Conservation (phyloP, 2,113 vertebrate species). For the Lampris incognitus region DNA sequence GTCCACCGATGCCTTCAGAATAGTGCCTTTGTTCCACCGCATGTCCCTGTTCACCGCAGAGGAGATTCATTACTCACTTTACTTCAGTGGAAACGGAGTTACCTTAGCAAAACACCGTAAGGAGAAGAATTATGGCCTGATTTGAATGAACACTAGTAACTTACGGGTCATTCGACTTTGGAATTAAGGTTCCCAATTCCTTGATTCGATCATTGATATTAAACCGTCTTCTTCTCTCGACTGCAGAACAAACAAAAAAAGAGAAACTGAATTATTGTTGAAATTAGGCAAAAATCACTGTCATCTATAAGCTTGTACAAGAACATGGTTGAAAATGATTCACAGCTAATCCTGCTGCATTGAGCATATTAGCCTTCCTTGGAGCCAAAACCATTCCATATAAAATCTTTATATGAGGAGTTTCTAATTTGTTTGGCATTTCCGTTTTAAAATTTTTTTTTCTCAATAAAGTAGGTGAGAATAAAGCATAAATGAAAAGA, state of each 20-base stretch:
- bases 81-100: too few relatives aligned
- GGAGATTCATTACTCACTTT: not conserved
- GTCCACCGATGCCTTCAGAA: slow-evolving; percentile 97
- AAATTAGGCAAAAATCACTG: not conserved
- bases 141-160: slow-evolving; percentile 33
- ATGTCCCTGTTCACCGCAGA: slow-evolving; percentile 86
- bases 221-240: slow-evolving; percentile 84
- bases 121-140: not conserved
- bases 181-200: slow-evolving; percentile 85
- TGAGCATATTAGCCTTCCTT: too few relatives aligned
- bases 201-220: slow-evolving; percentile 88
- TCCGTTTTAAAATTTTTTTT: too few relatives aligned
- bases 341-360: not conserved
- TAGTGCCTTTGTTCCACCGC: slow-evolving; percentile 99
- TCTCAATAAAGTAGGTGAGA: too few relatives aligned
- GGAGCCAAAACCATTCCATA: too few relatives aligned
- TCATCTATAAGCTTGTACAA: not conserved
- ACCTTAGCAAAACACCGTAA: too few relatives aligned
- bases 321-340: not conserved
- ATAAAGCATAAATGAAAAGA: too few relatives aligned
- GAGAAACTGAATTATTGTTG: not conserved
- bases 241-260: slow-evolving; percentile 60
- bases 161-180: slow-evolving; percentile 86
- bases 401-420: too few relatives aligned
- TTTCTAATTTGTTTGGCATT: too few relatives aligned